Conservation (phyloP, 1,140 invertebrate genomes). For the Eueides isabella region DNA sequence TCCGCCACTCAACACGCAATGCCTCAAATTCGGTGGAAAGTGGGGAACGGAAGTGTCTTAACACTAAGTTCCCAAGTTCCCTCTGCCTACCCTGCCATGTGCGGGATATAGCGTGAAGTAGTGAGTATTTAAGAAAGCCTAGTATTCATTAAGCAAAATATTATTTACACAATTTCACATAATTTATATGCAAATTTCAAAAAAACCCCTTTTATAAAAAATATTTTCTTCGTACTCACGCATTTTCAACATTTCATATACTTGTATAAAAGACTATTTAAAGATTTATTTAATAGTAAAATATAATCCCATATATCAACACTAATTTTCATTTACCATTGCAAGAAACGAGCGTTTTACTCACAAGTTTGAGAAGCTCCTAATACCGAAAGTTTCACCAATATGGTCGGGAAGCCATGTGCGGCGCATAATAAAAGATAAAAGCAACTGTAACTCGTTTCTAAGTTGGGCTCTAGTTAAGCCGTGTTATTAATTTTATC, state of each 20-base stretch:
- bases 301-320: neutral
- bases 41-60: too few species aligned
- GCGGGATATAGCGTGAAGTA: too few species aligned
- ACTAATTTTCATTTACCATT: neutral
- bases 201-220: too few species aligned
- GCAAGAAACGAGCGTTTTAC: neutral
- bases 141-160: too few species aligned
- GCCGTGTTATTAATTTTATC: constrained; percentile 59
- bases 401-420: constrained; percentile 53
- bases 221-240: neutral
- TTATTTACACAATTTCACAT: too few species aligned
- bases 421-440: constrained; percentile 61
- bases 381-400: constrained; percentile 64
- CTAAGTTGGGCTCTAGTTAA: constrained; percentile 54
- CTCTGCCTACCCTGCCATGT: too few species aligned
- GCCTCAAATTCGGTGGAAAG: too few species aligned
- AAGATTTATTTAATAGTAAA: neutral
- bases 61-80: too few species aligned
- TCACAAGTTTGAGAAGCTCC: constrained; percentile 20
- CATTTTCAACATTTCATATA: neutral
- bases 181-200: too few species aligned
- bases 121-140: too few species aligned
- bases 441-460: constrained; percentile 56
- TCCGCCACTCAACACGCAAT: too few species aligned
- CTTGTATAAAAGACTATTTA: neutral